Evolutionary conservation across 2,888 invertebrate species (phyloP).

Genomic region (Teleogryllus oceanicus): DNA sequence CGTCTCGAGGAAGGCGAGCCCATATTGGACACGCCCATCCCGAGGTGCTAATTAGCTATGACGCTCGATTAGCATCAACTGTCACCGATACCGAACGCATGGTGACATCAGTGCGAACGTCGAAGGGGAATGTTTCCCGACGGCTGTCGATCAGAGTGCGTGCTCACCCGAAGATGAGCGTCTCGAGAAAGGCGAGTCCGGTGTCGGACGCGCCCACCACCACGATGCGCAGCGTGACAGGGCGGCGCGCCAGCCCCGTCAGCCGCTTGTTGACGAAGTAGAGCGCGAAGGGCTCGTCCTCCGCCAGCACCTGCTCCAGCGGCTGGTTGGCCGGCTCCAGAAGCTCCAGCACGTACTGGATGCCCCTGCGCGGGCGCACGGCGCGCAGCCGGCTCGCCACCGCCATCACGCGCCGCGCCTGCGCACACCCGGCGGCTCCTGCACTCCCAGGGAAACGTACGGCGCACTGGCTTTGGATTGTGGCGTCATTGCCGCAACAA

Average conservation of each 20-base stretch:
- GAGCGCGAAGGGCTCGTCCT: neutral
- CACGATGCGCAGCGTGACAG: neutral
- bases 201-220: constrained; percentile 1
- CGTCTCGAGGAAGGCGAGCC: neutral
- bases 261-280: neutral
- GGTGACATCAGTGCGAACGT: no score
- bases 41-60: neutral
- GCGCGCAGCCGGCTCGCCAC: neutral
- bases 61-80: no score
- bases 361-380: neutral
- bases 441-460: no score
- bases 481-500: no score
- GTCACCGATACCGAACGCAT: no score
- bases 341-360: neutral
- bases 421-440: neutral
- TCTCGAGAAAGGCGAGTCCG: neutral
- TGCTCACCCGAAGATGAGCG: neutral
- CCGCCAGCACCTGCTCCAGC: neutral
- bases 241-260: neutral
- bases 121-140: no score
- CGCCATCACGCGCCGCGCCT: neutral
- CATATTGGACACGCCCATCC: neutral
- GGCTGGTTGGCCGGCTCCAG: neutral
- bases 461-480: no score
- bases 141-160: no score